Evolutionary conservation across 2,888 invertebrate species (phyloP).

Genomic region (Rhabditophanes sp.): DNA sequence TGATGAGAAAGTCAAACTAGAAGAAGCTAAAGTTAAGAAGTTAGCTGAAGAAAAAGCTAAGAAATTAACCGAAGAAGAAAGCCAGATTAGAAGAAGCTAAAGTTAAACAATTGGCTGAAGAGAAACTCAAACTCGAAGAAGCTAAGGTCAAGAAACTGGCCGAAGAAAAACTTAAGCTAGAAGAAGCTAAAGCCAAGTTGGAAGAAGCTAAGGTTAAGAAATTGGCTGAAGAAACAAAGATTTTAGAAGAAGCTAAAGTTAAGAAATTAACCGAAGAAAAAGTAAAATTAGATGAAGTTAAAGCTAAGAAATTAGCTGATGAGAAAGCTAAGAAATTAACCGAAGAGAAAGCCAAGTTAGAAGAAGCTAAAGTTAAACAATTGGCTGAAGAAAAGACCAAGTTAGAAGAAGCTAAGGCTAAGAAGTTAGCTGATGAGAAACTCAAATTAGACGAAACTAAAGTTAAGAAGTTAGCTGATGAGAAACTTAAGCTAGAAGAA

Average conservation of each 20-base stretch:
- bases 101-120: conserved; percentile 4
- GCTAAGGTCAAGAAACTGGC: conserved; percentile 6
- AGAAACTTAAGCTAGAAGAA: conserved; percentile 4
- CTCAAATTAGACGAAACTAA: conserved; percentile 3
- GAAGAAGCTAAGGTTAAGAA: neutral
- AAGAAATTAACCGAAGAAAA: conserved; percentile 4
- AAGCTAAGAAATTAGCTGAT: conserved; percentile 5
- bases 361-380: conserved; percentile 6
- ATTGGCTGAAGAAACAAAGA: neutral
- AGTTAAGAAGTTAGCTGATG: conserved; percentile 2
- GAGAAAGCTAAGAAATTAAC: conserved; percentile 5
- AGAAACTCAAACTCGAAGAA: conserved; percentile 2
- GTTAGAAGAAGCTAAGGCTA: conserved; percentile 6
- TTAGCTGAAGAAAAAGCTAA: conserved; percentile 5
- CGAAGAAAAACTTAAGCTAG: conserved; percentile 3
- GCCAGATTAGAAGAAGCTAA: neutral
- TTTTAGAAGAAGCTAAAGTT: neutral
- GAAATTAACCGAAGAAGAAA: conserved; percentile 5
- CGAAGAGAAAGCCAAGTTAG: conserved; percentile 1
- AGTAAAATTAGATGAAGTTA: conserved; percentile 6
- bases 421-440: neutral
- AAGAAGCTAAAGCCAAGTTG: conserved; percentile 3
- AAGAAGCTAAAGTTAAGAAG: conserved; percentile 7
- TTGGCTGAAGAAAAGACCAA: conserved; percentile 1
- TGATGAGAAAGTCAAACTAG: conserved; percentile 4